These are phyloP conservation scores for Catharus fuscescens DNA, from an alignment of 2,113 vertebrate species.

Conservation along the genomic window DNA sequence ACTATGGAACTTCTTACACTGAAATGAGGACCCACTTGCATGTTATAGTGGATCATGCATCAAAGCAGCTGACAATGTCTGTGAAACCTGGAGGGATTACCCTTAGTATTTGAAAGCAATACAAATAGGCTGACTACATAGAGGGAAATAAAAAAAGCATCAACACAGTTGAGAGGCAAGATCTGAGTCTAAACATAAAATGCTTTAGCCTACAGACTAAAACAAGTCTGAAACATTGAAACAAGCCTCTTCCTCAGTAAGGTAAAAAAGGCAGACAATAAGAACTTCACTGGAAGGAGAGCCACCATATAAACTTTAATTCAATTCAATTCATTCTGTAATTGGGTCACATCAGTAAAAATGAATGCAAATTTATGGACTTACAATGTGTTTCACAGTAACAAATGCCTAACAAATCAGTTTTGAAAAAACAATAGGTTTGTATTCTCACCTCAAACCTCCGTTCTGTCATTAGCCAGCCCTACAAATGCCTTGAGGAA, in stretches of 20 bases:
- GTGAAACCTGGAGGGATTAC: slow-evolving; percentile 44
- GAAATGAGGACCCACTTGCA: neutral
- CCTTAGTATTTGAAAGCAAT: slow-evolving; percentile 52
- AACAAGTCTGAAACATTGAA: neutral
- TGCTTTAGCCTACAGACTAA: slow-evolving; percentile 13
- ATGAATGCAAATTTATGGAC: slow-evolving; percentile 74
- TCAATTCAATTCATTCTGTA: slow-evolving; percentile 67
- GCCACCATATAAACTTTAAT: slow-evolving; percentile 26
- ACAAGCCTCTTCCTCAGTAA: slow-evolving; percentile 19
- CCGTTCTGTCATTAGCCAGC: neutral
- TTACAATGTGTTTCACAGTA: slow-evolving; percentile 53
- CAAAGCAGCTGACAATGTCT: slow-evolving; percentile 53
- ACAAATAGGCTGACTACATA: slow-evolving; percentile 33
- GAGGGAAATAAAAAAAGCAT: neutral
- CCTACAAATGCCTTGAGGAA: neutral
- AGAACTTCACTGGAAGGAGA: slow-evolving; percentile 35
- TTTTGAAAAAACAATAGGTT: slow-evolving; percentile 40
- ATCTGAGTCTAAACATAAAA: slow-evolving; percentile 41
- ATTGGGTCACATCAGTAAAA: slow-evolving; percentile 73
- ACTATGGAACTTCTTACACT: neutral
- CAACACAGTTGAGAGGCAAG: slow-evolving; percentile 16
- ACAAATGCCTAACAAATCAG: slow-evolving; percentile 56
- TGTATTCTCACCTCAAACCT: neutral
- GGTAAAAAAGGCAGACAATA: slow-evolving; percentile 30
- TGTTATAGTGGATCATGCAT: slow-evolving; percentile 2